Evolutionary conservation across 2,888 invertebrate genomes (phyloP).

Genomic region (Sthenelais limicola): DNA sequence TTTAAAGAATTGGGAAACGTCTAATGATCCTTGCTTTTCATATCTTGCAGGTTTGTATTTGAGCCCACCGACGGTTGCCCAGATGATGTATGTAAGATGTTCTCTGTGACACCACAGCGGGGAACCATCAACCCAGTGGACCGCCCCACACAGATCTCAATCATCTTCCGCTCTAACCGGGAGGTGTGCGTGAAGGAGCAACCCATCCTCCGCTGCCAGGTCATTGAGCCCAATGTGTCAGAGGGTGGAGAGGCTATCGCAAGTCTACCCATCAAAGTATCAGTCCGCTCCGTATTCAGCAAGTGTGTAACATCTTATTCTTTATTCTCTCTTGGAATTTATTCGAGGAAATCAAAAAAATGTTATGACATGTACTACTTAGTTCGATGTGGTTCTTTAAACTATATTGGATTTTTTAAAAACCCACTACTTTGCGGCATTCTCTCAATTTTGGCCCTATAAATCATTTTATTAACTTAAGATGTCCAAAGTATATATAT

Average conservation of each 20-base stretch:
- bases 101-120: constrained; percentile 66
- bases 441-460: too few relatives aligned
- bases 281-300: constrained; percentile 70
- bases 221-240: constrained; percentile 69
- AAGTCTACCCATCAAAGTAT: constrained; percentile 72
- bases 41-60: constrained; percentile 64
- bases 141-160: constrained; percentile 66
- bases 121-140: constrained; percentile 67
- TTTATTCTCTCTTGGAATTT: too few relatives aligned
- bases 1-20: too few relatives aligned
- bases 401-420: not conserved
- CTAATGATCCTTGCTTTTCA: too few relatives aligned
- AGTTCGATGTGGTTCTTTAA: too few relatives aligned
- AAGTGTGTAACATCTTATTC: constrained; percentile 62
- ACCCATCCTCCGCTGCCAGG: constrained; percentile 70
- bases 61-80: constrained; percentile 62
- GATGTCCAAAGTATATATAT: too few relatives aligned
- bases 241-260: constrained; percentile 71
- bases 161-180: constrained; percentile 67
- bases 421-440: not conserved
- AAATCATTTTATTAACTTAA: too few relatives aligned
- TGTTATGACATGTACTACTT: too few relatives aligned
- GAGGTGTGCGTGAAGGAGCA: constrained; percentile 69
- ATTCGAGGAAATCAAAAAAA: too few relatives aligned
- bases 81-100: constrained; percentile 64